These are phyloP conservation scores for Ciconia maguari DNA, from an alignment of 2,113 vertebrate genomes.

Conservation along the genomic window DNA sequence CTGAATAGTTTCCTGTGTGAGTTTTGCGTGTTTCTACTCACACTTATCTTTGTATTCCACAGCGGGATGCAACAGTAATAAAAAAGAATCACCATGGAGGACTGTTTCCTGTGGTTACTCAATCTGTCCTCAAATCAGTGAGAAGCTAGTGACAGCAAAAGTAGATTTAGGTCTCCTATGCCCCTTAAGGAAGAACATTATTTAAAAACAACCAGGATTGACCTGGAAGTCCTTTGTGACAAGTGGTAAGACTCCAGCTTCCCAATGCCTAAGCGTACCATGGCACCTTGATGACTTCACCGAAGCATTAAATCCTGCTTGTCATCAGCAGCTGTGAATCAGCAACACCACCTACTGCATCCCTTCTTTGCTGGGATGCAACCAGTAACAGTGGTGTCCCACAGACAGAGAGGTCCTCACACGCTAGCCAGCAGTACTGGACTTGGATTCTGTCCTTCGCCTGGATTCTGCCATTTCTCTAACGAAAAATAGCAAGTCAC, in stretches of 20 bases:
- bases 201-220: neutral
- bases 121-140: neutral
- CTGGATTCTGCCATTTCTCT: neutral
- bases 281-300: neutral
- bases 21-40: neutral
- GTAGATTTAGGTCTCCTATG: neutral
- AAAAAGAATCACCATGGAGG: neutral
- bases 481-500: neutral
- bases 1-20: neutral
- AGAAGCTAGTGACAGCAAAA: neutral
- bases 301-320: neutral
- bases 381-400: neutral
- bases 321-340: neutral
- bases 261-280: rapidly evolving
- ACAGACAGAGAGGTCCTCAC: neutral
- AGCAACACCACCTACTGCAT: neutral
- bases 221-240: neutral
- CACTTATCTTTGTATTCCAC: neutral
- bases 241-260: neutral
- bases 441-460: neutral
- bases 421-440: neutral
- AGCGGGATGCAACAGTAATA: neutral
- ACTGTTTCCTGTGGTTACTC: neutral
- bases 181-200: neutral
- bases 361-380: neutral